phyloP scores from a whole-genome alignment of 2,113 vertebrate species.

The Epinephelus lanceolatus region DNA sequence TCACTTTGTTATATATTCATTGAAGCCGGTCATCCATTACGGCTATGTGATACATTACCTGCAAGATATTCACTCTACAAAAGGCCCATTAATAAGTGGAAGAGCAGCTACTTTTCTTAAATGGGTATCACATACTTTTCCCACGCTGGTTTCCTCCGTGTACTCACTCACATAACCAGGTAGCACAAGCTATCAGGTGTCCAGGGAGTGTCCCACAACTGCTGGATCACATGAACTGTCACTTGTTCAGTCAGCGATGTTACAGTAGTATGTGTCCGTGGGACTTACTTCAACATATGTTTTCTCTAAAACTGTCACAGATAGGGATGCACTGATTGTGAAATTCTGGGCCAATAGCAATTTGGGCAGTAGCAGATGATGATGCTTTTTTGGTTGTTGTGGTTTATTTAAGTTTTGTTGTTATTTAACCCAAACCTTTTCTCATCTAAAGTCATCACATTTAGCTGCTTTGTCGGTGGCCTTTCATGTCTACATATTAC shows the following conservation, averaged over 20 bases:
- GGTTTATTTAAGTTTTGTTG: too few species aligned
- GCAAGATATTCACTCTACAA: conserved; percentile 57
- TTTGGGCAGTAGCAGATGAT: too few species aligned
- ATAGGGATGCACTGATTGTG: too few species aligned
- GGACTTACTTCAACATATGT: background rate
- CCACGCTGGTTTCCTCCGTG: conserved; percentile 49
- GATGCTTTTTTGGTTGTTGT: too few species aligned
- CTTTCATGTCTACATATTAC: too few species aligned
- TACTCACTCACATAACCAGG: conserved; percentile 34
- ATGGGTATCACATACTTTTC: conserved; percentile 60
- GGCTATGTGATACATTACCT: conserved; percentile 59
- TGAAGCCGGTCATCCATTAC: conserved; percentile 46
- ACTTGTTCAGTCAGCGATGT: conserved; percentile 3
- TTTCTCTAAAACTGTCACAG: background rate
- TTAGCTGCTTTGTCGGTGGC: too few species aligned
- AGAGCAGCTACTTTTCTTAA: conserved; percentile 49
- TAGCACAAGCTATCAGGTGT: conserved; percentile 55
- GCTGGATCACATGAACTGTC: conserved; percentile 44
- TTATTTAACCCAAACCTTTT: too few species aligned
- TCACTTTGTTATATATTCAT: conserved; percentile 50
- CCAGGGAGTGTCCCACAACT: conserved; percentile 49
- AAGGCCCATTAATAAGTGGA: conserved; percentile 62
- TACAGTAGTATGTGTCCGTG: background rate
- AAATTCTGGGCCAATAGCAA: too few species aligned
- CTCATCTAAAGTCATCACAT: too few species aligned